Conservation (phyloP, 1,140 invertebrate species). For the Formica selysi region DNA sequence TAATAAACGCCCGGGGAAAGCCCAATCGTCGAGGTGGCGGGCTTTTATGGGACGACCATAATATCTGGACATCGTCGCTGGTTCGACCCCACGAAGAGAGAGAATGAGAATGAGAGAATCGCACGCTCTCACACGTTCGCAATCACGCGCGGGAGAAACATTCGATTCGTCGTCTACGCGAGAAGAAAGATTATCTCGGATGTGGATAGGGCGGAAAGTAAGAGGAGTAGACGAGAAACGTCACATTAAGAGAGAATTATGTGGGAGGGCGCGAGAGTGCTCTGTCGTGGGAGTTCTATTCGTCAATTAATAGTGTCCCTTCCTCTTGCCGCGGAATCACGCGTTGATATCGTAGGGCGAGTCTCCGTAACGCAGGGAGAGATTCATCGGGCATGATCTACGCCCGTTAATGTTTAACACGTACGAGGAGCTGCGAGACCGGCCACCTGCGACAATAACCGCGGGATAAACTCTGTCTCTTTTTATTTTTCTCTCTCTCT, state of each 20-base stretch:
- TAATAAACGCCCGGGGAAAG: constrained; percentile 80
- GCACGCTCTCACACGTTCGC: constrained; percentile 6
- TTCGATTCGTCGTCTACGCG: constrained; percentile 35
- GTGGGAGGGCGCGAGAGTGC: constrained; percentile 73
- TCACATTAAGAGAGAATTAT: constrained; percentile 86
- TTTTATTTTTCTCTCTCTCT: too few species aligned
- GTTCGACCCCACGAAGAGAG: constrained; percentile 44
- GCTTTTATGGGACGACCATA: constrained; percentile 82
- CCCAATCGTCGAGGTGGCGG: constrained; percentile 79
- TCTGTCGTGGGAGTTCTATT: constrained; percentile 74
- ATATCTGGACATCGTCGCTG: constrained; percentile 79
- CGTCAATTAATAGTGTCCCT: constrained; percentile 83
- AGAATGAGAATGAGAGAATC: not conserved
- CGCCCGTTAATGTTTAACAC: constrained; percentile 62
- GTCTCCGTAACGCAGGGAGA: not conserved
- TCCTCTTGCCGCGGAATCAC: constrained; percentile 40
- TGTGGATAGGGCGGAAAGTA: constrained; percentile 69
- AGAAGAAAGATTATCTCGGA: constrained; percentile 80
- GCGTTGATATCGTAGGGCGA: constrained; percentile 7
- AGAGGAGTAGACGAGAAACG: constrained; percentile 75
- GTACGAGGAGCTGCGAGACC: constrained; percentile 14
- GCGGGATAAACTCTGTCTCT: constrained; percentile 66
- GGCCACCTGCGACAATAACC: constrained; percentile 63
- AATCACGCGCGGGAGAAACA: constrained; percentile 68
- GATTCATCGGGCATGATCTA: not conserved